Conservation (phyloP, 2,797 vertebrate species). For the Aplochiton taeniatus region DNA sequence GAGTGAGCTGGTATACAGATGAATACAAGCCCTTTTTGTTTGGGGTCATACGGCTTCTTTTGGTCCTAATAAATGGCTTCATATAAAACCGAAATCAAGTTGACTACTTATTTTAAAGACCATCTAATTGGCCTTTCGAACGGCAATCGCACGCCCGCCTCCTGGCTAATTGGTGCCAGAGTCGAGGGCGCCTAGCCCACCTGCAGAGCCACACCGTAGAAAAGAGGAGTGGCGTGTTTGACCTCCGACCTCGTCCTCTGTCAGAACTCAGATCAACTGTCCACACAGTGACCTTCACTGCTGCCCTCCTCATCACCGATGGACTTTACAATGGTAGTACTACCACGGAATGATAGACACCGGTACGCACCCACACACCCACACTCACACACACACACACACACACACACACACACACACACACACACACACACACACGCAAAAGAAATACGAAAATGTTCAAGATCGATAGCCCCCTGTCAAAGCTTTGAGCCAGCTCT, state of each 20-base stretch:
- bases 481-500: slow-evolving; percentile 29
- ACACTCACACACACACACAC: background rate
- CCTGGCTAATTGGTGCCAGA: too few species aligned
- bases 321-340: too few species aligned
- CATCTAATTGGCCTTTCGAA: too few species aligned
- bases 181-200: background rate
- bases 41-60: slow-evolving; percentile 18
- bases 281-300: slow-evolving; percentile 47
- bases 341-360: too few species aligned
- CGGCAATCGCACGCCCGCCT: too few species aligned
- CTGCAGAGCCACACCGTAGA: slow-evolving; percentile 33
- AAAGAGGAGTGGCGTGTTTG: slow-evolving; percentile 40
- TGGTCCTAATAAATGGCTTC: too few species aligned
- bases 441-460: slow-evolving; percentile 12
- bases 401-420: slow-evolving; percentile 16
- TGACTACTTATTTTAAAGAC: too few species aligned
- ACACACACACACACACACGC: background rate
- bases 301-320: background rate
- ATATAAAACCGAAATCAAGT: too few species aligned
- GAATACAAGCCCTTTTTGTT: slow-evolving; percentile 49
- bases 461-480: slow-evolving; percentile 11
- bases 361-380: background rate
- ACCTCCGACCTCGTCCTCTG: slow-evolving; percentile 47
- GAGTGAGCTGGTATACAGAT: slow-evolving; percentile 27
- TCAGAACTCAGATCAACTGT: slow-evolving; percentile 67